These are phyloP conservation scores for Campoplex capitator DNA, from an alignment of 2,888 invertebrate genomes.

Conservation along the genomic window DNA sequence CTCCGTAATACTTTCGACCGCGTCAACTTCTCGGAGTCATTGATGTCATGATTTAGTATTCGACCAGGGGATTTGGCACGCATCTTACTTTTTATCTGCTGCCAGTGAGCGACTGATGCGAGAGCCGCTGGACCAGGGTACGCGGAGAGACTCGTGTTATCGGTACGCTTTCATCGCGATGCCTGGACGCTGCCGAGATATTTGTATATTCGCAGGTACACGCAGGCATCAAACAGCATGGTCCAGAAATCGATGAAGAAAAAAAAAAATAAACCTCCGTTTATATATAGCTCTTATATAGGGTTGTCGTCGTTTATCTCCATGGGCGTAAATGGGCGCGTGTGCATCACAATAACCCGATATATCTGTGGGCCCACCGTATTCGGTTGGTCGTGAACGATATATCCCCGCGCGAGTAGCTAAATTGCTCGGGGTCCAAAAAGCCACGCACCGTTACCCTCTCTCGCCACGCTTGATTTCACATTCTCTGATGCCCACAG, in stretches of 20 bases:
- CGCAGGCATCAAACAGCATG: neutral
- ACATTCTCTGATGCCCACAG: slow-evolving; percentile 69
- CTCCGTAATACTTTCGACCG: no score
- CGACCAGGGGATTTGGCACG: neutral
- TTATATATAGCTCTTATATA: neutral
- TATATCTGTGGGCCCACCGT: slow-evolving; percentile 9
- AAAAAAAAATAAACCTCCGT: neutral
- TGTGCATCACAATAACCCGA: slow-evolving; percentile 1
- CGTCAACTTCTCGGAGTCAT: neutral
- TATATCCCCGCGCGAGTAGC: slow-evolving; percentile 45
- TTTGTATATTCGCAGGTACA: neutral
- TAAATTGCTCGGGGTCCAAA: slow-evolving; percentile 53
- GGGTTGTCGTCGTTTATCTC: slow-evolving; percentile 27
- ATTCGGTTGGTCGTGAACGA: neutral
- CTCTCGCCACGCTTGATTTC: slow-evolving; percentile 72
- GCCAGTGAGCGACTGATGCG: neutral
- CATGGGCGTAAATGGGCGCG: slow-evolving; percentile 48
- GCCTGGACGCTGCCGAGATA: slow-evolving; percentile 10
- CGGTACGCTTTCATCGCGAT: slow-evolving; percentile 61
- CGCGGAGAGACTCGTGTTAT: slow-evolving; percentile 44
- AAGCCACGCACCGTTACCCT: slow-evolving; percentile 64
- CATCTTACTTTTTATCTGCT: neutral
- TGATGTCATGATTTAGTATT: slow-evolving; percentile 17
- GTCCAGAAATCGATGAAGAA: neutral
- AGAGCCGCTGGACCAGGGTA: slow-evolving; percentile 1